A percentile compares a stretch with the other conserved stretches of the same genome.
phyloP scores from a whole-genome alignment of 2,113 vertebrate genomes.

The Forbesichthys papilliferus region DNA sequence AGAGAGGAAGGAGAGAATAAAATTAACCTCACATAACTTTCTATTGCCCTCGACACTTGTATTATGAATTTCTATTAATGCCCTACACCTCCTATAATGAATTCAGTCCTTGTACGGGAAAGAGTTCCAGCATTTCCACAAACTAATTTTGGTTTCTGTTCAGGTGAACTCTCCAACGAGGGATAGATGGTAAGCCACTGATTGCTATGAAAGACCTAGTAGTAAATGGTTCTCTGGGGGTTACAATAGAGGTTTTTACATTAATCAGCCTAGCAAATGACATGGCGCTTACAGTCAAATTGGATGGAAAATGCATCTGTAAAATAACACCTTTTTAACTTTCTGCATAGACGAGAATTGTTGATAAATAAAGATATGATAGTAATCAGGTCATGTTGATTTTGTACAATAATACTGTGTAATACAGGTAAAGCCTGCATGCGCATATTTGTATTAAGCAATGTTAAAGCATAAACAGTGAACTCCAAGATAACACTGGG shows the following conservation, averaged over 20 bases:
- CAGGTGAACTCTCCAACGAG: constrained; percentile 42
- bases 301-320: background rate
- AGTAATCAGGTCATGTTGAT: too few relatives aligned
- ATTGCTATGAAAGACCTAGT: constrained; percentile 12
- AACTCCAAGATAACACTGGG: too few relatives aligned
- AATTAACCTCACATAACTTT: constrained; percentile 65
- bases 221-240: constrained; percentile 4
- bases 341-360: too few relatives aligned
- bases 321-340: background rate
- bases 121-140: constrained; percentile 21
- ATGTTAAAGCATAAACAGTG: too few relatives aligned
- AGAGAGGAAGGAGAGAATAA: constrained; percentile 58
- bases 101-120: constrained; percentile 34
- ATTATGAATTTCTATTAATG: constrained; percentile 68
- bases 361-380: too few relatives aligned
- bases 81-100: constrained; percentile 53
- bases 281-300: constrained; percentile 7
- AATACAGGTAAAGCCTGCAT: too few relatives aligned
- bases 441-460: too few relatives aligned
- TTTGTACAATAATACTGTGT: too few relatives aligned
- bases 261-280: constrained; percentile 15
- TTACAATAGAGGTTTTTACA: constrained; percentile 16
- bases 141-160: constrained; percentile 55
- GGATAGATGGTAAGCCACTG: constrained; percentile 8
- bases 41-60: constrained; percentile 51